phyloP scores from a whole-genome alignment of 2,797 vertebrate species.

The Acanthis flammea region DNA sequence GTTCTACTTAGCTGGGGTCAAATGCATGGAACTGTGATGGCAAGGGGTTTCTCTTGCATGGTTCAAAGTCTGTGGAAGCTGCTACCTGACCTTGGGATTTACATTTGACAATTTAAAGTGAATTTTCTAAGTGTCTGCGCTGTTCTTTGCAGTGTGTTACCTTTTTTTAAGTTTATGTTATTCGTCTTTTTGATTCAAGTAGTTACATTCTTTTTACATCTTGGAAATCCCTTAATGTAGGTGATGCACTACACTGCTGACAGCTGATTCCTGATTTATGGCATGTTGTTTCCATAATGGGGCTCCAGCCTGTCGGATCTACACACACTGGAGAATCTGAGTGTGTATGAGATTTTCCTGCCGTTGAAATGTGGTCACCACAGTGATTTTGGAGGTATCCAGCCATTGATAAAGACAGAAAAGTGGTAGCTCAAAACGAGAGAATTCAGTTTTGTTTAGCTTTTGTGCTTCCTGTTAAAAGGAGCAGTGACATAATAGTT shows the following conservation, averaged over 20 bases:
- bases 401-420: background rate
- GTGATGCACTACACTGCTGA: slow-evolving; percentile 24
- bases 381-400: slow-evolving; percentile 24
- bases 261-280: slow-evolving; percentile 15
- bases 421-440: background rate
- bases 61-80: slow-evolving; percentile 40
- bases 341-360: background rate
- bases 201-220: slow-evolving; percentile 37
- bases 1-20: background rate
- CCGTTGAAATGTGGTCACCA: background rate
- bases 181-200: slow-evolving; percentile 15
- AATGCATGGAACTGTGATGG: background rate
- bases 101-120: slow-evolving; percentile 12
- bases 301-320: slow-evolving; percentile 39
- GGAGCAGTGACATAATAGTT: background rate
- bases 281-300: slow-evolving; percentile 24
- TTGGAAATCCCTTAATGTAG: slow-evolving; percentile 50
- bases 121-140: background rate
- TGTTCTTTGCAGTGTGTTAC: background rate
- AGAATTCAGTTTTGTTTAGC: background rate
- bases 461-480: slow-evolving; percentile 13
- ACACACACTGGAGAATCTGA: slow-evolving; percentile 23
- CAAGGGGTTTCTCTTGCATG: background rate
- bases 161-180: background rate
- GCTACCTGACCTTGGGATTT: slow-evolving; percentile 59